These are phyloP conservation scores for Takifugu flavidus DNA, from an alignment of 2,113 vertebrate genomes.

Conservation along the genomic window DNA sequence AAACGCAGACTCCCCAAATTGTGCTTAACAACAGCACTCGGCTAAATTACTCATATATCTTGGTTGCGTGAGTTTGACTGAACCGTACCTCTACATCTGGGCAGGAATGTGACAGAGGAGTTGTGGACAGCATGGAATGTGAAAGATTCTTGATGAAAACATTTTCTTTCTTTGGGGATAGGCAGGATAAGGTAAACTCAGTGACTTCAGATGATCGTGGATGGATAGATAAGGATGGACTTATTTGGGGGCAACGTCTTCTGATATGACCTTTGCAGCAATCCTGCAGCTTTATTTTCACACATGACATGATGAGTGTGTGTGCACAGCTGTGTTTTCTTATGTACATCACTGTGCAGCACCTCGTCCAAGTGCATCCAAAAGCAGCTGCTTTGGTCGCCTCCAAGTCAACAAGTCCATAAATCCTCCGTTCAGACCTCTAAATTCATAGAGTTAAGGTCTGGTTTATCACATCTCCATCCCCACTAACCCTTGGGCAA, in stretches of 20 bases:
- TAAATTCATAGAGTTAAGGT: constrained; percentile 9
- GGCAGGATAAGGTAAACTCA: not conserved
- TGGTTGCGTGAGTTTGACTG: too few species aligned
- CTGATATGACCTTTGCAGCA: constrained; percentile 22
- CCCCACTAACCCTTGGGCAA: constrained; percentile 47
- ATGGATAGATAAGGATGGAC: too few species aligned
- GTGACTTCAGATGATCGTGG: too few species aligned
- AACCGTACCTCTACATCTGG: too few species aligned
- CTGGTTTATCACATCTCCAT: constrained; percentile 50
- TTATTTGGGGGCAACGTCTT: not conserved
- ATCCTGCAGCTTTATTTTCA: constrained; percentile 47
- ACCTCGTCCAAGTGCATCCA: constrained; percentile 40
- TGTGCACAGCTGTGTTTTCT: constrained; percentile 11
- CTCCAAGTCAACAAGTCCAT: constrained; percentile 63
- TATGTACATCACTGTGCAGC: constrained; percentile 9
- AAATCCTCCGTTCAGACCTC: constrained; percentile 58
- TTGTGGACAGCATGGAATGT: too few species aligned
- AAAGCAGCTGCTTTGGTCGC: constrained; percentile 53
- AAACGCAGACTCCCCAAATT: too few species aligned
- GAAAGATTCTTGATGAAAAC: too few species aligned
- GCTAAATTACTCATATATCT: too few species aligned
- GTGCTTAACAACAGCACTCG: too few species aligned
- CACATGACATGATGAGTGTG: constrained; percentile 47
- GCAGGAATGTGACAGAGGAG: too few species aligned
- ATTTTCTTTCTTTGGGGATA: not conserved